A percentile compares a stretch with the other conserved stretches of the same genome.
Conservation (phyloP, 2,797 vertebrate species). For the Falco naumanni region DNA sequence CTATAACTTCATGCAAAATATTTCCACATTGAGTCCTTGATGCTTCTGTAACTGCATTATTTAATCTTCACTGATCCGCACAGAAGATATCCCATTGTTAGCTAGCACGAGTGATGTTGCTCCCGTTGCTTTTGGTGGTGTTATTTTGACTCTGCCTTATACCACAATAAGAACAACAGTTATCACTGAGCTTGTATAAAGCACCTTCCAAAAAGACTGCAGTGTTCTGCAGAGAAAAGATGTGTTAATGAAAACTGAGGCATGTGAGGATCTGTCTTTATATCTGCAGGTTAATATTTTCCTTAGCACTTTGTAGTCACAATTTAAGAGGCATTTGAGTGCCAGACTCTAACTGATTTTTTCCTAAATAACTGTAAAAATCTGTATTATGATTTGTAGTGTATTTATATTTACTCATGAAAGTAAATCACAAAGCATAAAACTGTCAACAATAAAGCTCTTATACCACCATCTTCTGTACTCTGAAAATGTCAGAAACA, state of each 20-base stretch:
- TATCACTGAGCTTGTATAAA: neutral
- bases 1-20: neutral
- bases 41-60: neutral
- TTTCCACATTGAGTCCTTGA: neutral
- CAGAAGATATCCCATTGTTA: neutral
- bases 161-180: neutral
- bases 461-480: neutral
- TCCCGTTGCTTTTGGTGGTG: neutral
- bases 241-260: neutral
- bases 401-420: neutral
- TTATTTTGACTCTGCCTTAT: neutral
- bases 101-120: neutral
- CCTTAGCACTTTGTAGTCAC: neutral
- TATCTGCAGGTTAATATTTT: neutral
- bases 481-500: neutral
- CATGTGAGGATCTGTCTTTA: neutral
- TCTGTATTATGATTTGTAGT: neutral
- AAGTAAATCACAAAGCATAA: neutral
- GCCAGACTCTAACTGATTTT: neutral
- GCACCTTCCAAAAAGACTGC: neutral
- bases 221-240: neutral
- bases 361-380: slow-evolving; percentile 1
- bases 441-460: neutral
- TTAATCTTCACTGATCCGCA: neutral
- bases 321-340: neutral